These are phyloP conservation scores for Petrosia ficiformis DNA, from an alignment of 37 sponge, comb jelly and placozoan species.

Conservation along the genomic window DNA sequence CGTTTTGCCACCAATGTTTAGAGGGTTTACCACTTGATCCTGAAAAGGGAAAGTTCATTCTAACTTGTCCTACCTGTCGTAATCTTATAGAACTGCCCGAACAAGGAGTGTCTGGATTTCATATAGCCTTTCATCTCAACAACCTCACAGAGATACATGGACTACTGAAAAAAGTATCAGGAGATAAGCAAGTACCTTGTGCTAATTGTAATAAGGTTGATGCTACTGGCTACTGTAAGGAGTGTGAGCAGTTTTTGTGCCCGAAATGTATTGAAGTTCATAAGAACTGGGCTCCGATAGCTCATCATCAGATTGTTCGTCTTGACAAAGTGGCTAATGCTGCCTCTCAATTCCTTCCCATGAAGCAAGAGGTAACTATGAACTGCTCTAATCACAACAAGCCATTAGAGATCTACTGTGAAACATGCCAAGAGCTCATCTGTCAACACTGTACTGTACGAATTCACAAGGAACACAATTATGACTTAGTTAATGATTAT, in stretches of 20 bases:
- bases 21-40: too few species aligned
- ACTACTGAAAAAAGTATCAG: constrained; percentile 18
- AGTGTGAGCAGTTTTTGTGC: not conserved
- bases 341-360: not conserved
- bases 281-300: not conserved
- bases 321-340: not conserved
- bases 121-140: constrained; percentile 58
- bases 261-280: not conserved
- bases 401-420: too few species aligned
- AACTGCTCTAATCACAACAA: not conserved
- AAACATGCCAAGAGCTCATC: too few species aligned
- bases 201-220: constrained; percentile 18
- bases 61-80: constrained; percentile 59
- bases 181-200: not conserved
- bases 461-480: too few species aligned
- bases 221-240: not conserved
- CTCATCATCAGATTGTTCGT: not conserved
- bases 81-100: constrained; percentile 22
- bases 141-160: constrained; percentile 43
- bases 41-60: constrained; percentile 3
- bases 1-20: too few species aligned
- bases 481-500: too few species aligned
- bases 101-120: constrained; percentile 49
- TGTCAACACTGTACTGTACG: too few species aligned
- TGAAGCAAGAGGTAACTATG: not conserved